Evolutionary conservation across 23 tunicate species (phyloP).

Genomic region (Trididemnum clinides): DNA sequence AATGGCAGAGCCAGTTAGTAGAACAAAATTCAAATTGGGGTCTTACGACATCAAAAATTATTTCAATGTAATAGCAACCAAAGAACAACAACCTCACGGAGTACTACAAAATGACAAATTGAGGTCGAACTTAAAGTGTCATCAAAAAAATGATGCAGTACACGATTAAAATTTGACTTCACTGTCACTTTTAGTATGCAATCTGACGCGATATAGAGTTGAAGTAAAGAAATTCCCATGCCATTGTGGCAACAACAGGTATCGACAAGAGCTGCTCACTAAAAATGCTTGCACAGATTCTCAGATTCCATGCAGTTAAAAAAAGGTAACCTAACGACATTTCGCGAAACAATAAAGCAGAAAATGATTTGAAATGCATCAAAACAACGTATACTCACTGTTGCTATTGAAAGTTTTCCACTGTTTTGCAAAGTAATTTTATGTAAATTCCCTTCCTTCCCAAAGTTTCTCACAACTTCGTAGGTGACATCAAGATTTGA

Average conservation of each 20-base stretch:
- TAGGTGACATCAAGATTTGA: not conserved
- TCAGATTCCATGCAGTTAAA: not conserved
- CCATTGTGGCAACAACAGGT: not conserved
- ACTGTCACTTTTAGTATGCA: no score
- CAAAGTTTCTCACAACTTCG: conserved; percentile 17
- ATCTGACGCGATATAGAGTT: no score
- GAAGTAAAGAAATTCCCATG: no score
- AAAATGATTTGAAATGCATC: not conserved
- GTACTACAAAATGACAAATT: no score
- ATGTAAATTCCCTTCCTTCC: conserved; percentile 1
- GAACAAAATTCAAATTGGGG: no score
- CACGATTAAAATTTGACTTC: no score
- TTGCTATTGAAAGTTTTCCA: conserved; percentile 12
- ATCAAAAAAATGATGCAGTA: no score
- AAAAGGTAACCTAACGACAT: not conserved
- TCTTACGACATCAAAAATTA: no score
- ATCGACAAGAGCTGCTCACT: not conserved
- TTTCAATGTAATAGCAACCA: no score
- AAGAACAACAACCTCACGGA: no score
- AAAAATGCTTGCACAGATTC: not conserved
- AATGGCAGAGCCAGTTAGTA: no score
- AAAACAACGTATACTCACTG: not conserved
- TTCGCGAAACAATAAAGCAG: not conserved
- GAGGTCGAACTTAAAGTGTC: no score
- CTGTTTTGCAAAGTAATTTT: conserved; percentile 12